These are phyloP conservation scores for Luscinia luscinia DNA, from an alignment of 2,797 vertebrate genomes.

Conservation along the genomic window DNA sequence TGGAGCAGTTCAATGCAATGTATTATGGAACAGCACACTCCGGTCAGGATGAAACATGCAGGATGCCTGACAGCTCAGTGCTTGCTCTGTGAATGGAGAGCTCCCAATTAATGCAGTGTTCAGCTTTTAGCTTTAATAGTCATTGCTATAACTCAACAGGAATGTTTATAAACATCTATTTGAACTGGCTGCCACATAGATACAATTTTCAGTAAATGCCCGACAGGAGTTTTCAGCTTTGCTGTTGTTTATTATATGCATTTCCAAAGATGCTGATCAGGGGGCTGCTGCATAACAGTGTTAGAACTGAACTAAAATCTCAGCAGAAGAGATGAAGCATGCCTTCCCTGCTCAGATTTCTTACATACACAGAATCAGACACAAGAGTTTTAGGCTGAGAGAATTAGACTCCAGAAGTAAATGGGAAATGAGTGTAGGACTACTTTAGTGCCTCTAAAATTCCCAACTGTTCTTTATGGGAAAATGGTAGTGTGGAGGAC, in stretches of 20 bases:
- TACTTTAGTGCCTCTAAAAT: constrained; percentile 10
- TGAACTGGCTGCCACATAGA: neutral
- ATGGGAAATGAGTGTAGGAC: neutral
- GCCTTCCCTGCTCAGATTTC: neutral
- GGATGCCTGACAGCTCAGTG: constrained; percentile 35
- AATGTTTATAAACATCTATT: constrained; percentile 27
- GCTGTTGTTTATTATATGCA: neutral
- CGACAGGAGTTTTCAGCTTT: neutral
- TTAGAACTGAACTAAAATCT: neutral
- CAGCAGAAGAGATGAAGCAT: neutral
- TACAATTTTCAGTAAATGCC: neutral
- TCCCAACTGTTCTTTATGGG: neutral
- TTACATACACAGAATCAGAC: neutral
- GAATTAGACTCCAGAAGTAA: neutral
- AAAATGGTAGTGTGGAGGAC: neutral
- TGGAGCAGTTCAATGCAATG: constrained; percentile 58
- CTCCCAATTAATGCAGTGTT: constrained; percentile 54
- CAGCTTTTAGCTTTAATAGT: constrained; percentile 66
- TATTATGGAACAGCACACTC: constrained; percentile 59
- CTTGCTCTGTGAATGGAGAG: constrained; percentile 50
- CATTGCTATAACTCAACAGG: constrained; percentile 29
- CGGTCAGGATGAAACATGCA: constrained; percentile 50
- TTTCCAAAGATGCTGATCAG: neutral
- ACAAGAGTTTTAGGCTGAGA: neutral
- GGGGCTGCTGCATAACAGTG: neutral